Evolutionary conservation across 2,888 invertebrate species (phyloP).

Genomic region (Leucozona laternaria): DNA sequence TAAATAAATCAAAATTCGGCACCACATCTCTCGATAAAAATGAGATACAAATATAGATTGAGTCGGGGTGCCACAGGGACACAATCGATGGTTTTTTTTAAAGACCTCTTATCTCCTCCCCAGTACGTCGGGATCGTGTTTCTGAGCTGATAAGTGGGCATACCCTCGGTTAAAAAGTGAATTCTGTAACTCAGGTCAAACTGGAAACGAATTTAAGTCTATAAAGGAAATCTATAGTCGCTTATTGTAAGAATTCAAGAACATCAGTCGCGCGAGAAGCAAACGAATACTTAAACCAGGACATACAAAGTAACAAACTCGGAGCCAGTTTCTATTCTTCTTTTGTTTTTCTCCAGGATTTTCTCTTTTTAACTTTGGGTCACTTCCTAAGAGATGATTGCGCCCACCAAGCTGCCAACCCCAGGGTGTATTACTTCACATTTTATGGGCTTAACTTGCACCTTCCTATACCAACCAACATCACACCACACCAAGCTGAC

Average conservation of each 20-base stretch:
- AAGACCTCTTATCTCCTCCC: conserved; percentile 17
- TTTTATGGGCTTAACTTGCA: conserved; percentile 51
- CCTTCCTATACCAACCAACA: conserved; percentile 44
- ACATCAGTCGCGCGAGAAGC: conserved; percentile 6
- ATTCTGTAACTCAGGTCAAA: conserved; percentile 47
- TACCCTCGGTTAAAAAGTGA: conserved; percentile 3
- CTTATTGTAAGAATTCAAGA: conserved; percentile 19
- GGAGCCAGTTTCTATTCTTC: conserved; percentile 19
- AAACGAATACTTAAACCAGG: conserved; percentile 3
- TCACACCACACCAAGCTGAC: conserved; percentile 50
- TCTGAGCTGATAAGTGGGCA: conserved; percentile 47
- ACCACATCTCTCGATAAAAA: conserved; percentile 48
- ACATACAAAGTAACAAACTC: conserved; percentile 33
- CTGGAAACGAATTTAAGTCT: conserved; percentile 20
- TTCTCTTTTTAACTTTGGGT: conserved; percentile 71
- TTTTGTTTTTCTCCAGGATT: conserved; percentile 34
- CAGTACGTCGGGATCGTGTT: neutral
- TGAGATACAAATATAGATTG: conserved; percentile 42
- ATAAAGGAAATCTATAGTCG: neutral
- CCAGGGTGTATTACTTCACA: conserved; percentile 63
- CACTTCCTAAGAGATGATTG: conserved; percentile 65
- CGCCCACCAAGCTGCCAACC: conserved; percentile 60
- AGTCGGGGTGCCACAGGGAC: conserved; percentile 28
- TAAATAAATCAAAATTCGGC: conserved; percentile 70
- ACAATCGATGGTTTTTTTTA: neutral